phyloP scores from a whole-genome alignment of 2,797 vertebrate genomes.

The Cyclura pinguis region DNA sequence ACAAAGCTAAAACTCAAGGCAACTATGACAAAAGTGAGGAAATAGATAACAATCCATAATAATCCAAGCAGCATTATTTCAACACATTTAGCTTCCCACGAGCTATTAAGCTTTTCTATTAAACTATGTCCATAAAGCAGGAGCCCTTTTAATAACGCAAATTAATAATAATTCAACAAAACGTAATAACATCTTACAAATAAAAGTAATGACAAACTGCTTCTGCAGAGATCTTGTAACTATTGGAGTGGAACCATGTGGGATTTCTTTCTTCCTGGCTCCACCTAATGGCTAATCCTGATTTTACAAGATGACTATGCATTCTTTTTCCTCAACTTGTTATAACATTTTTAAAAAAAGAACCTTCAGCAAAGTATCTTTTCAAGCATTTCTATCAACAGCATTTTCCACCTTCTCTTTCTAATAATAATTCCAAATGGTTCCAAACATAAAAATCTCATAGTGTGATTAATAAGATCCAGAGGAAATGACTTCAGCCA shows the following conservation, averaged over 20 bases:
- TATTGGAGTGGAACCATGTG: accelerated
- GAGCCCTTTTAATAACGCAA: neutral
- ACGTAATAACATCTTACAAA: neutral
- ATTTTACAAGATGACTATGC: constrained; percentile 65
- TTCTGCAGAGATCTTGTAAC: neutral
- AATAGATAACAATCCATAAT: neutral
- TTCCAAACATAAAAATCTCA: neutral
- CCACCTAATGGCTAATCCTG: constrained; percentile 76
- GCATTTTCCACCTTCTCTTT: neutral
- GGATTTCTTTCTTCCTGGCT: constrained; percentile 77
- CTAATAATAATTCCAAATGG: neutral
- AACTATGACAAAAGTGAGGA: neutral
- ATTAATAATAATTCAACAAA: neutral
- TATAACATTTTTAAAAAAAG: neutral
- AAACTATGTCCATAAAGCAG: neutral
- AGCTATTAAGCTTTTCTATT: neutral
- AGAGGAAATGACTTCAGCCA: neutral
- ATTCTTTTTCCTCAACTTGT: neutral
- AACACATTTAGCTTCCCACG: neutral
- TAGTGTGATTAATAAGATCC: too few species aligned
- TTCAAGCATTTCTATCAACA: neutral
- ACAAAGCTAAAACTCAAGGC: neutral
- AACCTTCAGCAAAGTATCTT: neutral
- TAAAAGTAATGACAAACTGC: neutral
- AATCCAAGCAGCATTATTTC: neutral